phyloP scores from a whole-genome alignment of 2,888 invertebrate species.

The Ectobius pallidus region DNA sequence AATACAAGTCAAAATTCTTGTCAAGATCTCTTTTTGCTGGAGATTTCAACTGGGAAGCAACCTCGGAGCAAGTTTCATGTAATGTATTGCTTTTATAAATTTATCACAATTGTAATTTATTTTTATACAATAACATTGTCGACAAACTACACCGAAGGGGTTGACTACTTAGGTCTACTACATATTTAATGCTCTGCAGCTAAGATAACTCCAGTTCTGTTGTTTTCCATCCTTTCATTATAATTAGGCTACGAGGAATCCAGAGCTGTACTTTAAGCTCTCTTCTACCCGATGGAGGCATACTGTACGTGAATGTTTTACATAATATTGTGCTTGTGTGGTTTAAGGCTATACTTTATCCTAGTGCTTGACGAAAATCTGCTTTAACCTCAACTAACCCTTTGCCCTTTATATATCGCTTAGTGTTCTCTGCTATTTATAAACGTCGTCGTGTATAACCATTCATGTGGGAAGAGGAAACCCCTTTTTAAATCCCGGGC shows the following conservation, averaged over 20 bases:
- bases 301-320: not conserved
- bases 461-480: not conserved
- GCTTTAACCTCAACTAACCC: slow-evolving; percentile 9
- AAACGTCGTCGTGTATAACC: not conserved
- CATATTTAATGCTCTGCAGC: too few species aligned
- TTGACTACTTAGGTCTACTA: too few species aligned
- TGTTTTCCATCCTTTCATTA: too few species aligned
- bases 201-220: too few species aligned
- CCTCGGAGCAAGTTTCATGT: too few species aligned
- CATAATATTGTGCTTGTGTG: not conserved
- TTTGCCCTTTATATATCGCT: not conserved
- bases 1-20: too few species aligned
- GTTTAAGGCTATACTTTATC: not conserved
- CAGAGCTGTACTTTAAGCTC: not conserved
- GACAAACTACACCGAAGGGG: too few species aligned
- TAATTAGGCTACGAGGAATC: not conserved
- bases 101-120: too few species aligned
- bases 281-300: not conserved
- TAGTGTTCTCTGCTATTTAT: slow-evolving; percentile 1
- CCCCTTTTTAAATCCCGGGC: slow-evolving; percentile 2
- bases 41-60: too few species aligned
- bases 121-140: too few species aligned
- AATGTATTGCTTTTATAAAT: too few species aligned
- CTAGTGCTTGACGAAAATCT: not conserved
- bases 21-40: too few species aligned